Evolutionary conservation across 2,113 vertebrate species (phyloP), one percentile per base, ranked within the genome.

Genomic region (Ptilorrhoa leucosticta): DNA sequence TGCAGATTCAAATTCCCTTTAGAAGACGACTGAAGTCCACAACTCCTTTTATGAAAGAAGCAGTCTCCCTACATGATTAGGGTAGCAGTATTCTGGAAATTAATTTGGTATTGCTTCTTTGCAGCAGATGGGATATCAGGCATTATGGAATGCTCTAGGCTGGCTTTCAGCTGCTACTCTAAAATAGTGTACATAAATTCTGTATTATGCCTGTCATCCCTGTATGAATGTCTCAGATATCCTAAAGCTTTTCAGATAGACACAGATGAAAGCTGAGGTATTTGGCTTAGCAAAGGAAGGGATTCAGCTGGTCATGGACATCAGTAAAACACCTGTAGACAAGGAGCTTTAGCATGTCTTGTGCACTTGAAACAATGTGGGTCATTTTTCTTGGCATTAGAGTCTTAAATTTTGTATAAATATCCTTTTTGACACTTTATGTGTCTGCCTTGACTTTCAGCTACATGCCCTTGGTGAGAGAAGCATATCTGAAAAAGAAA

Each of bases 291-390:
- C 23, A 63, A 78, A 77, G 15, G 10, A 75, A 87, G 47, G 54
- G 72, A 92, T 89, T 89, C 47, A 64, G 44, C 31, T 48, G 40
- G 51, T 58, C 83, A 66, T 5, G 17, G 63, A 54, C 37, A 63
- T 71, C 83, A 66, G 83, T 94, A 97, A 97, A 95, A 90, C 69
- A 94, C 56, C 66, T 40, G 42, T 45, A 89, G 83, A 89, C 76
- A 90, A 81, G 31, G 27, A 83, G 89, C 39, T 90, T 89, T 86
- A 78, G 22, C 13, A 30, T 57, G 21, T 82, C 40, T 85, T 50
- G 39, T 15, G 33, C 2, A 3, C 23, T 69, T 83, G 58, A 86
- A 63, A 80, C 18, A 88, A n/a, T 4, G 4, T 51, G 13, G 42
- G 13, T 81, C 2, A 2, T 89, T 89, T 92, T 88, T 88, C 70